A percentile compares a stretch with the other conserved stretches of the same genome.
phyloP scores from a whole-genome alignment of 2,888 invertebrate genomes.

The Ecdyonurus torrentis region DNA sequence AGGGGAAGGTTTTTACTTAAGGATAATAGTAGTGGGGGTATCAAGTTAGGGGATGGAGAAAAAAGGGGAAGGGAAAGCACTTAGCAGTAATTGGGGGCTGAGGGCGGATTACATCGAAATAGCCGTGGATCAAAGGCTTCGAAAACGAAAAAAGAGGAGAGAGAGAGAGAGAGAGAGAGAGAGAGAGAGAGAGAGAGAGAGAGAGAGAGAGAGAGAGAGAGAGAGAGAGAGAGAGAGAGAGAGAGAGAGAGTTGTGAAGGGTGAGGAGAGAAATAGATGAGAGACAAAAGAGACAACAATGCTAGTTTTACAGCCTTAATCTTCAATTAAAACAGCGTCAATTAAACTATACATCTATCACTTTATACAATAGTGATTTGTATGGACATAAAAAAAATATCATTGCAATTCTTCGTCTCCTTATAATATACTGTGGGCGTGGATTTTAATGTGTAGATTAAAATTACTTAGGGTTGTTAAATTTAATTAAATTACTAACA shows the following conservation, averaged over 20 bases:
- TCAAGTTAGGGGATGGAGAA: neutral
- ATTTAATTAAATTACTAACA: no score
- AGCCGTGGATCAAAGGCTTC: slow-evolving; percentile 1
- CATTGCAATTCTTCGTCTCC: no score
- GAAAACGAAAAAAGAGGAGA: neutral
- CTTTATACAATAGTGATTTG: no score
- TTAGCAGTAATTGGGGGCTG: slow-evolving; percentile 4
- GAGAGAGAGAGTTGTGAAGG: neutral
- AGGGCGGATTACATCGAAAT: slow-evolving; percentile 1
- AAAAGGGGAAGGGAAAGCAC: neutral
- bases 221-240: slow-evolving; percentile 1
- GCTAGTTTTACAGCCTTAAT: neutral
- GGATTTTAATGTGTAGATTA: no score
- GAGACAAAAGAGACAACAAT: no score
- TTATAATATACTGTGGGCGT: no score
- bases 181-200: slow-evolving; percentile 3
- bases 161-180: slow-evolving; percentile 3
- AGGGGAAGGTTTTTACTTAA: no score
- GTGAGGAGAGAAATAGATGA: neutral
- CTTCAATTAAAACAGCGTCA: slow-evolving; percentile 1
- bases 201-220: neutral
- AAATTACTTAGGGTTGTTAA: no score
- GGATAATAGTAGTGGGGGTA: neutral
- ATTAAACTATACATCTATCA: neutral
- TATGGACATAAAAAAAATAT: no score